A percentile compares a stretch with the other conserved stretches of the same genome.
Conservation (phyloP, 2,888 invertebrate species). For the Pilophorus perplexus region DNA sequence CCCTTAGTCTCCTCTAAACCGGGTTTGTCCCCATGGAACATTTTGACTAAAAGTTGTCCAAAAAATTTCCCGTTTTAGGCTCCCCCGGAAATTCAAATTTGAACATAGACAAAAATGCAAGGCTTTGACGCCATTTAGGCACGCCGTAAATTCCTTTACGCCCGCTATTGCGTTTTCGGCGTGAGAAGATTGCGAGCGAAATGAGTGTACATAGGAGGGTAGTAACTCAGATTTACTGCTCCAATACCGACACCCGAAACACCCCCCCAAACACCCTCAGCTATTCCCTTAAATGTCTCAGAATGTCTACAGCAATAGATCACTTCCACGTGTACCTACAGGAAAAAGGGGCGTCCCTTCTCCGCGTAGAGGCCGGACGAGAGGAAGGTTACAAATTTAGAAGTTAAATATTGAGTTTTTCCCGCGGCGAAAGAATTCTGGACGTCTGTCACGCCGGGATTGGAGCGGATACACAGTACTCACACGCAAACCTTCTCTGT, state of each 20-base stretch:
- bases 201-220: constrained; percentile 26
- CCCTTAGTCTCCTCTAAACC: too few species aligned
- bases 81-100: too few species aligned
- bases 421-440: constrained; percentile 19
- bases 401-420: constrained; percentile 39
- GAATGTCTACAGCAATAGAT: constrained; percentile 25
- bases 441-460: constrained; percentile 32
- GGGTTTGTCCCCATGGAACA: too few species aligned
- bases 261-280: background rate
- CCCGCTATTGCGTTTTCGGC: background rate
- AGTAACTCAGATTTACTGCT: constrained; percentile 36
- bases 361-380: background rate
- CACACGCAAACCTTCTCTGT: background rate
- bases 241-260: constrained; percentile 15
- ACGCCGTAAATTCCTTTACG: background rate
- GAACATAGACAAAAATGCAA: too few species aligned
- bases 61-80: too few species aligned
- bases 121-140: too few species aligned
- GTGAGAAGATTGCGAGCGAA: background rate
- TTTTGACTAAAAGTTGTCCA: too few species aligned
- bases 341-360: background rate
- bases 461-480: too few species aligned
- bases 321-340: background rate
- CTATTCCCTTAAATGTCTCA: background rate
- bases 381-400: constrained; percentile 19